Conservation (phyloP, 92 coral and sea anemone species). For the Epizoanthus rinbou region DNA sequence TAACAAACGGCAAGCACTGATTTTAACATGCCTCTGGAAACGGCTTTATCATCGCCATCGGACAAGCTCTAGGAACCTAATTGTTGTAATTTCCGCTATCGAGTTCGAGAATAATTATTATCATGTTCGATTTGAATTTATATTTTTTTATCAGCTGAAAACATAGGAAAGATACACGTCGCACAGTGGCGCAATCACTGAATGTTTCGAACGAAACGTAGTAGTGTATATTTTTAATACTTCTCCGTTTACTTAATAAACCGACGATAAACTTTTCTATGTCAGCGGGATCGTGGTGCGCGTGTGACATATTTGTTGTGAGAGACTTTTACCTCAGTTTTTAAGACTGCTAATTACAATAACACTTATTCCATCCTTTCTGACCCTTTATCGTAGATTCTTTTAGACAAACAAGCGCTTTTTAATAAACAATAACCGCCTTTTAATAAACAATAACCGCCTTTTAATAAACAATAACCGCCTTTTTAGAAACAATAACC, state of each 20-base stretch:
- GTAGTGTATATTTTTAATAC: conserved; percentile 29
- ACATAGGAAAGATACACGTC: too few relatives aligned
- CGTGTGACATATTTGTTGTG: conserved; percentile 34
- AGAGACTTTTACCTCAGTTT: conserved; percentile 33
- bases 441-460: conserved; percentile 30
- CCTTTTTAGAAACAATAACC: conserved; percentile 11
- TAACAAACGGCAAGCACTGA: conserved; percentile 7
- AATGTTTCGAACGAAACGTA: conserved; percentile 26
- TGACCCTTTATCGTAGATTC: conserved; percentile 25
- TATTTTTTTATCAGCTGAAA: conserved; percentile 26
- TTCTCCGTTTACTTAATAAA: conserved; percentile 30
- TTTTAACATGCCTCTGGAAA: conserved; percentile 13
- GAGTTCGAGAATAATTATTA: conserved; percentile 30
- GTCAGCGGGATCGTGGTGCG: conserved; percentile 30
- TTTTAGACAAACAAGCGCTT: conserved; percentile 26
- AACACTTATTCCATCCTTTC: conserved; percentile 32
- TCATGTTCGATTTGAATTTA: conserved; percentile 18
- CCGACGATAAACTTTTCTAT: conserved; percentile 28
- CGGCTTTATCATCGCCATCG: conserved; percentile 19
- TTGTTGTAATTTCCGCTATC: conserved; percentile 33
- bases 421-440: conserved; percentile 21
- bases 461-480: conserved; percentile 15
- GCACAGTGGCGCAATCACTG: conserved; percentile 27
- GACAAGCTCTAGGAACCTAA: background rate
- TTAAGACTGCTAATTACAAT: conserved; percentile 29